Conservation (phyloP, 92 coral and sea anemone species). For the Phenganax stokvisi region DNA sequence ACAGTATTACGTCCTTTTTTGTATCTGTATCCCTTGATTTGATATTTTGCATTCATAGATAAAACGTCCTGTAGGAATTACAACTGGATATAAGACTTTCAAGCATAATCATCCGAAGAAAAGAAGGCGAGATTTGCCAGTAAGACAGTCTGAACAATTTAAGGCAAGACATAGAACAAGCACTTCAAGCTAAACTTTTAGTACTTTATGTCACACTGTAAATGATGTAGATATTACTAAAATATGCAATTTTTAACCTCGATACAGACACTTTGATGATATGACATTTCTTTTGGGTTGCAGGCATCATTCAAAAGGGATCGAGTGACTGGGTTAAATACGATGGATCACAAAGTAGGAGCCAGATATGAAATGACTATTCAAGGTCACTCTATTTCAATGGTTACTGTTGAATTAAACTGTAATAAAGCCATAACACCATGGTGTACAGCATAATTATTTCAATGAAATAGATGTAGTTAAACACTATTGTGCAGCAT, state of each 20-base stretch:
- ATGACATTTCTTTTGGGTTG: constrained; percentile 2
- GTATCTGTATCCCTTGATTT: not conserved
- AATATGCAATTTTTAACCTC: not conserved
- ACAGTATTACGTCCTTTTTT: not conserved
- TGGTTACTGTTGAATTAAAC: constrained; percentile 67
- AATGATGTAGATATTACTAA: not conserved
- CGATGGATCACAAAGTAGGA: constrained; percentile 61
- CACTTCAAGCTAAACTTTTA: not conserved
- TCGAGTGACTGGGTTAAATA: constrained; percentile 65
- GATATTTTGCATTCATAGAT: not conserved
- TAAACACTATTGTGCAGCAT: no score
- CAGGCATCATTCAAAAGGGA: constrained; percentile 83
- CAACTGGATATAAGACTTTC: constrained; percentile 80
- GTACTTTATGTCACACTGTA: not conserved
- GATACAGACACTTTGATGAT: no score
- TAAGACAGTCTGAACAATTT: constrained; percentile 60
- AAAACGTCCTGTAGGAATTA: constrained; percentile 48
- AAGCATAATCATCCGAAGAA: constrained; percentile 81
- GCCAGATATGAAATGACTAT: constrained; percentile 58
- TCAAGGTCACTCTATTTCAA: constrained; percentile 62
- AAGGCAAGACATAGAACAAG: constrained; percentile 42
- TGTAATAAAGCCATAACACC: constrained; percentile 78
- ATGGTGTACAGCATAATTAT: constrained; percentile 54
- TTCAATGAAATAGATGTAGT: no score
- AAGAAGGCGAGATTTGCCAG: constrained; percentile 78